Evolutionary conservation across 30 jellyfish, hydroid and myxozoan species (phyloP).

Genomic region (Turritopsis dohrnii): DNA sequence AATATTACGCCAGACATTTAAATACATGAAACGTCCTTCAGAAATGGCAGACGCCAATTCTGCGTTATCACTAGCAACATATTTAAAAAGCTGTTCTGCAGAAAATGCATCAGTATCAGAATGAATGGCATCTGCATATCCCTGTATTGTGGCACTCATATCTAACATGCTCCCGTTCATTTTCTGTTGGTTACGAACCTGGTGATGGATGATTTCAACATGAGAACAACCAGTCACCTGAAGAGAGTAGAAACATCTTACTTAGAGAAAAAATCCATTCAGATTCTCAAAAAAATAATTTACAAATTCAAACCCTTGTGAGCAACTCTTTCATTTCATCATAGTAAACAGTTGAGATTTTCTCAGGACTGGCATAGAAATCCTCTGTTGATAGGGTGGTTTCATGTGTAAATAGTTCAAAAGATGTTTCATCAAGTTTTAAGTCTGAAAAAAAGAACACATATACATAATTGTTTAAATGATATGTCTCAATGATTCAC

Average conservation of each 20-base stretch:
- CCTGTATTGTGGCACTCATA: neutral
- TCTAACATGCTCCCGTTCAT: neutral
- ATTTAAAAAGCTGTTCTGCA: neutral
- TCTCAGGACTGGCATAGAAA: conserved; percentile 31
- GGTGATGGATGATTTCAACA: neutral
- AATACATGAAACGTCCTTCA: conserved; percentile 26
- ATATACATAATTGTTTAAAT: too few relatives aligned
- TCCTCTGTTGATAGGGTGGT: conserved; percentile 31
- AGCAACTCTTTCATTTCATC: conserved; percentile 28
- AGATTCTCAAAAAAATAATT: conserved; percentile 7
- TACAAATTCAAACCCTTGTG: conserved; percentile 32
- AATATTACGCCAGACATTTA: conserved; percentile 44
- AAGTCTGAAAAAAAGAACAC: neutral
- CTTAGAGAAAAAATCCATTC: neutral
- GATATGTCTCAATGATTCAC: too few relatives aligned
- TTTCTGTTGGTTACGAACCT: neutral
- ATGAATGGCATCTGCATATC: neutral
- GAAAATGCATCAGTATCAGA: neutral
- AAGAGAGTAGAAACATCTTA: neutral
- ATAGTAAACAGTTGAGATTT: conserved; percentile 28
- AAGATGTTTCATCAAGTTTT: neutral
- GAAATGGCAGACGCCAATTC: neutral
- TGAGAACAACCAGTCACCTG: neutral
- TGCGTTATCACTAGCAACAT: neutral
- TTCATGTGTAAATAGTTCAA: conserved; percentile 34